A percentile compares a stretch with the other conserved stretches of the same genome.
phyloP scores from a whole-genome alignment of 2,113 vertebrate species.

The Chaetorhynchus papuensis region DNA sequence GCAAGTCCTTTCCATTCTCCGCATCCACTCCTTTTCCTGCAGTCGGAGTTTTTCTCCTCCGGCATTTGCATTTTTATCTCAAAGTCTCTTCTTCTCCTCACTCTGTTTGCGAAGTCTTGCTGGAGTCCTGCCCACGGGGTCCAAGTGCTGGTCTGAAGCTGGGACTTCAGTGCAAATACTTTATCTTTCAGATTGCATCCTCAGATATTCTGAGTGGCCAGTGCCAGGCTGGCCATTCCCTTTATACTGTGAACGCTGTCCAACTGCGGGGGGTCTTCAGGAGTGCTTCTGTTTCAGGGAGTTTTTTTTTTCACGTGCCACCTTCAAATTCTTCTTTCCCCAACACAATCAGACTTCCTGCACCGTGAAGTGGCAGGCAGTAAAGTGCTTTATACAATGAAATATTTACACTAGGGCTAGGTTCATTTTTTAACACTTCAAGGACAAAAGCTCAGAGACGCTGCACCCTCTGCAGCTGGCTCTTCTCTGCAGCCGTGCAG shows the following conservation, averaged over 20 bases:
- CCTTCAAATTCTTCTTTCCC: slow-evolving; percentile 42
- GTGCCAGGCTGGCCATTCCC: slow-evolving; percentile 22
- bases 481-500: neutral
- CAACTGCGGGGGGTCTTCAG: neutral
- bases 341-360: slow-evolving; percentile 46
- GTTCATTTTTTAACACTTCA: slow-evolving; percentile 49
- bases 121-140: slow-evolving; percentile 8
- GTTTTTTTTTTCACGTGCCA: neutral
- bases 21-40: slow-evolving; percentile 16
- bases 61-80: slow-evolving; percentile 31
- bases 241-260: neutral
- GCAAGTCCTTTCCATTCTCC: neutral
- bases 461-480: neutral
- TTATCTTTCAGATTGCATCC: slow-evolving; percentile 43
- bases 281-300: slow-evolving; percentile 63
- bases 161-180: slow-evolving; percentile 63
- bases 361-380: slow-evolving; percentile 54
- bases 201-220: slow-evolving; percentile 39
- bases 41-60: slow-evolving; percentile 22
- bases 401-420: slow-evolving; percentile 64
- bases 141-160: slow-evolving; percentile 57
- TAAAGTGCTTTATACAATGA: slow-evolving; percentile 89
- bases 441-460: slow-evolving; percentile 14
- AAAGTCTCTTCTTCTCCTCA: slow-evolving; percentile 37
- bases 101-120: neutral